Percentiles rank a stretch among this genome's conserved stretches.
Evolutionary conservation across 2,113 vertebrate species (phyloP).

Genomic region (Melanerpes formicivorus): DNA sequence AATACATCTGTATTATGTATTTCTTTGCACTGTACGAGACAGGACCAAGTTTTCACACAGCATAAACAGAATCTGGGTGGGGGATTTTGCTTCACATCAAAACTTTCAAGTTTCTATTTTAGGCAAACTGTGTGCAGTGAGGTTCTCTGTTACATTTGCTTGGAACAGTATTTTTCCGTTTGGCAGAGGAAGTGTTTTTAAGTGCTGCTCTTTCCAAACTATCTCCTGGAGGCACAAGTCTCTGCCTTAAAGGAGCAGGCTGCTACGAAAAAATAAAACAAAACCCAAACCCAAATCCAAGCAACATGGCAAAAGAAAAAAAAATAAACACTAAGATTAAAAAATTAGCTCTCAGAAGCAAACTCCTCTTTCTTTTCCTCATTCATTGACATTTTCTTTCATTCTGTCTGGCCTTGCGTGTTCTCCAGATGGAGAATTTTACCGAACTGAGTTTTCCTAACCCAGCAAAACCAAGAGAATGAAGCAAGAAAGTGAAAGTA

Average conservation of each 20-base stretch:
- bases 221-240: not conserved
- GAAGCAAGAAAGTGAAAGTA: not conserved
- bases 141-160: not conserved
- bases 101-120: not conserved
- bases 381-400: not conserved
- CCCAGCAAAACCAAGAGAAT: not conserved
- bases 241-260: not conserved
- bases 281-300: not conserved
- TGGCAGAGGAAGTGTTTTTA: constrained; percentile 15
- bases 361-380: not conserved
- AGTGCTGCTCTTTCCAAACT: not conserved
- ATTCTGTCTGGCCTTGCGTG: not conserved
- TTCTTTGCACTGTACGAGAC: not conserved
- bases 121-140: not conserved
- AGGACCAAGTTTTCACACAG: not conserved
- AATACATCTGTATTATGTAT: not conserved
- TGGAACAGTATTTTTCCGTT: not conserved
- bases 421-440: not conserved
- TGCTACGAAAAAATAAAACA: not conserved
- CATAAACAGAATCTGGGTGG: not conserved
- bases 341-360: not conserved
- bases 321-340: not conserved
- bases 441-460: not conserved
- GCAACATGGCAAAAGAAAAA: not conserved
- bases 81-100: not conserved